Base-by-base conservation (phyloP, 1,140 invertebrate species). In the Octopus sinensis region DNA sequence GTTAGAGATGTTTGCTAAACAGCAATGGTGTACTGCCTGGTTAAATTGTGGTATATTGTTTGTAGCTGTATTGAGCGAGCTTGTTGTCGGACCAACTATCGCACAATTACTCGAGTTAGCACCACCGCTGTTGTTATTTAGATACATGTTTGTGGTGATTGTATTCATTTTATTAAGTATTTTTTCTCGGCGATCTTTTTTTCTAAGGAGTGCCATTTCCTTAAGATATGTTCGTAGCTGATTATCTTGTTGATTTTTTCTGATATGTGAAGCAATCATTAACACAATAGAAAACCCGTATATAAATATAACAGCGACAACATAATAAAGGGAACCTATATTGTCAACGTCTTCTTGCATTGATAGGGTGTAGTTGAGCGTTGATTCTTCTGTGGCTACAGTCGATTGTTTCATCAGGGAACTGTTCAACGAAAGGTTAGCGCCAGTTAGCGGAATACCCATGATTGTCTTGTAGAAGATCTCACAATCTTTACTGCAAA, bases 221-320 rank as follows among this genome's bases (percentile, higher is more conserved):
- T 90, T 90, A 4, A 90, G 79, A 79, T 90, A 90, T 13, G 83
- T 85, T 73, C 87, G 81, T 13, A 90, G 84, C 79, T 89, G 88
- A 52, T 84, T 88, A 84, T 90, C 89, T 83, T 88, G 87, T 79
- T 89, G 88, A 81, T 90, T 90, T 81, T 88, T 88, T 43, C 88
- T 84, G 54, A 90, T 89, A 84, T 90, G 89, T 12, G 89, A 90
- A 4, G 89, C 88, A 51, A 90, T 90, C 89, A 90, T 89, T 88
- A 90, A 89, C 6, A 90, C 88, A 62, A 90, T 90, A 23, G 89
- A 90, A 10, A 89, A 84, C 12, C 89, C 89, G 83, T 90, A 90
- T 53, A 90, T 90, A 54, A 90, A 82, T 73, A 90, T 87, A 73
- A 90, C 89, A 51, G 88, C 89, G 0, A 90, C 85, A 53, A 90